Conservation (phyloP, 2,888 invertebrate species). For the Tipula confusa region DNA sequence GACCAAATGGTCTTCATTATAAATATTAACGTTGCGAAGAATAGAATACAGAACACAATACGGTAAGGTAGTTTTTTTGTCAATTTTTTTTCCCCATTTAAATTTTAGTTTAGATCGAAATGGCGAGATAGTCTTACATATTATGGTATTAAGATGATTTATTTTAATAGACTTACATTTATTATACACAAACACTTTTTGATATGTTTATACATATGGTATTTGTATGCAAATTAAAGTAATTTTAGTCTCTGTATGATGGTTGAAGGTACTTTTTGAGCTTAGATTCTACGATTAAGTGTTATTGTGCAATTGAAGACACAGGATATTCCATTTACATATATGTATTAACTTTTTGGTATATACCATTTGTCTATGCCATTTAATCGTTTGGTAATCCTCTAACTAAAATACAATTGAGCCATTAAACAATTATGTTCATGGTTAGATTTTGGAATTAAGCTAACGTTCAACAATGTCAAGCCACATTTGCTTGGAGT, state of each 20-base stretch:
- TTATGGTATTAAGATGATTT: constrained; percentile 21
- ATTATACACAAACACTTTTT: no score
- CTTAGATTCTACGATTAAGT: background rate
- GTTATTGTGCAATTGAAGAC: background rate
- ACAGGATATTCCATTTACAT: background rate
- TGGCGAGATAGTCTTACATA: background rate
- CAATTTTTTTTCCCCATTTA: background rate
- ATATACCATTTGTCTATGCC: no score
- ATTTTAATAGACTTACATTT: background rate
- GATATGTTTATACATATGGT: background rate
- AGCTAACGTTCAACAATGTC: no score
- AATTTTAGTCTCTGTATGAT: background rate
- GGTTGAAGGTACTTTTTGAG: background rate
- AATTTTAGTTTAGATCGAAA: background rate
- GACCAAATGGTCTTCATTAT: constrained; percentile 25
- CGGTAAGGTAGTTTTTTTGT: background rate
- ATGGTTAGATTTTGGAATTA: no score
- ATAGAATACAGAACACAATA: background rate
- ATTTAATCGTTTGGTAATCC: no score
- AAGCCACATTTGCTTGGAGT: no score
- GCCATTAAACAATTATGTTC: no score
- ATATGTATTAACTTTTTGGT: background rate
- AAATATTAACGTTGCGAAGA: background rate
- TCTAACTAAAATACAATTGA: no score
- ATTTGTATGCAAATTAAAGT: background rate